Conservation (phyloP, 1,140 invertebrate genomes). For the Nomia melanderi region DNA sequence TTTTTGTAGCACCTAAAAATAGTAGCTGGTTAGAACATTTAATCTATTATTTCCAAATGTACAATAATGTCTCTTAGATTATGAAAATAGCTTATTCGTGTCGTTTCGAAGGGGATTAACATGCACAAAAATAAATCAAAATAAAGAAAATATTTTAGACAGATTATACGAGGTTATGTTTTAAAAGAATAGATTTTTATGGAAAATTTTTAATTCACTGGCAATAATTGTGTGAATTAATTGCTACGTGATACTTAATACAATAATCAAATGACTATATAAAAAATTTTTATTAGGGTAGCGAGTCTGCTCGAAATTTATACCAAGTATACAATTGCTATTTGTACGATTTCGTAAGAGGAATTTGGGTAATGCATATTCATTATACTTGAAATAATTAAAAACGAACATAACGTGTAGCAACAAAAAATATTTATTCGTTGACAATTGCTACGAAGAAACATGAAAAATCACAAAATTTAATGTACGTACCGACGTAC, state of each 20-base stretch:
- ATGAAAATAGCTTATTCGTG: not conserved
- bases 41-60: not conserved
- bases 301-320: constrained; percentile 51
- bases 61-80: not conserved
- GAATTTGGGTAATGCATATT: not conserved
- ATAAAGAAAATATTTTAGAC: constrained; percentile 13
- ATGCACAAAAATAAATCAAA: not conserved
- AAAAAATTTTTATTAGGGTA: constrained; percentile 16
- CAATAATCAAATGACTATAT: constrained; percentile 2
- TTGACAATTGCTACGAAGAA: constrained; percentile 36
- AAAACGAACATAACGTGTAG: not conserved
- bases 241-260: not conserved
- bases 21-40: not conserved
- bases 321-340: constrained; percentile 34
- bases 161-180: constrained; percentile 34
- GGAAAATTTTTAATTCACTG: not conserved
- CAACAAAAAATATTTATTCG: constrained; percentile 19
- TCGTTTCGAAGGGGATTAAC: not conserved
- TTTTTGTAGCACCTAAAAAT: constrained; percentile 70
- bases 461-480: constrained; percentile 55
- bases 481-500: constrained; percentile 68
- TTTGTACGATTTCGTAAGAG: not conserved
- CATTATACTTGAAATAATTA: constrained; percentile 1
- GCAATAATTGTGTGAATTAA: not conserved
- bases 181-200: constrained; percentile 8